These are phyloP conservation scores for Caradrina kadenii DNA, from an alignment of 2,888 invertebrate species.

Conservation along the genomic window DNA sequence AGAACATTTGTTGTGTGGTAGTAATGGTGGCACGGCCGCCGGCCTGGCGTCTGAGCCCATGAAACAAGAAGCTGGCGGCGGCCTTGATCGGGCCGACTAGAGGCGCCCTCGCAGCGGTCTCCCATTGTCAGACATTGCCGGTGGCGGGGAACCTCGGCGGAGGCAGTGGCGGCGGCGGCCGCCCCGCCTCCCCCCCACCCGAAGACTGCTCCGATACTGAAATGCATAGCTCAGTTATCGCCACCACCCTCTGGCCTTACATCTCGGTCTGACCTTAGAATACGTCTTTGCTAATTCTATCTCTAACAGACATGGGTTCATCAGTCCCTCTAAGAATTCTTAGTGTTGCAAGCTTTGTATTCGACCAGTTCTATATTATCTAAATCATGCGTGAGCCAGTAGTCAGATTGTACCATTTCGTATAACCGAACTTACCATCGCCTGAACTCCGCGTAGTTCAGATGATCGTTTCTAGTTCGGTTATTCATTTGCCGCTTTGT, in stretches of 20 bases:
- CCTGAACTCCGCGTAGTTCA: neutral
- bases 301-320: neutral
- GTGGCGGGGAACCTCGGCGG: slow-evolving; percentile 95
- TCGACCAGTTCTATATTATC: neutral
- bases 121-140: slow-evolving; percentile 95
- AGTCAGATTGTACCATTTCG: neutral
- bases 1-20: slow-evolving; percentile 90
- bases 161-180: slow-evolving; percentile 95
- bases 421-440: neutral
- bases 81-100: slow-evolving; percentile 92
- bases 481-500: neutral
- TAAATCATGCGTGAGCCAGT: neutral
- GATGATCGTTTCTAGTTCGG: neutral
- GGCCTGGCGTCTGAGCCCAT: slow-evolving; percentile 91
- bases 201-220: slow-evolving; percentile 97
- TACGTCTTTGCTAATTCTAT: too few relatives aligned
- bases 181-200: slow-evolving; percentile 92
- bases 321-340: slow-evolving; percentile 14
- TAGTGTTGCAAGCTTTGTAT: slow-evolving; percentile 16
- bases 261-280: too few relatives aligned
- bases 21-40: slow-evolving; percentile 85
- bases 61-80: slow-evolving; percentile 92
- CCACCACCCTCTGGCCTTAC: neutral
- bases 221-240: slow-evolving; percentile 63
- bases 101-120: slow-evolving; percentile 90